Evolutionary conservation across 2,888 invertebrate genomes (phyloP).

Genomic region (Autographa gamma): DNA sequence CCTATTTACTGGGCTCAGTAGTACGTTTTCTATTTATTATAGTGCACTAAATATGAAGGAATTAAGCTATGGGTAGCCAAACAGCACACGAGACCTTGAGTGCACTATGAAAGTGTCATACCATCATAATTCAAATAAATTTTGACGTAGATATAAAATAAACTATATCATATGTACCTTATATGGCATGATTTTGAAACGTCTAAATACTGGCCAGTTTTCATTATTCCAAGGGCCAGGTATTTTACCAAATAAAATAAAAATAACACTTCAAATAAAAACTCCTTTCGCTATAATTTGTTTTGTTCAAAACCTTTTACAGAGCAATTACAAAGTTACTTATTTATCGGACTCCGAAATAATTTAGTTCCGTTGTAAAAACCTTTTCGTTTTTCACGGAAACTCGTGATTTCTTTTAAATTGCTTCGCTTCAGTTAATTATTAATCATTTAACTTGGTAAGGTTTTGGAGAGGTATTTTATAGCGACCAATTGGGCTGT

Average conservation of each 20-base stretch:
- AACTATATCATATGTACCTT: too few species aligned
- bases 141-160: too few species aligned
- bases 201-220: too few species aligned
- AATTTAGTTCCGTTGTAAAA: constrained; percentile 44
- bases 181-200: too few species aligned
- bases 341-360: constrained; percentile 48
- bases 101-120: too few species aligned
- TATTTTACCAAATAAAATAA: constrained; percentile 7
- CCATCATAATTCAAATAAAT: too few species aligned
- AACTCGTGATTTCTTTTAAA: constrained; percentile 54
- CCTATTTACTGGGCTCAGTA: too few species aligned
- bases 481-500: not conserved
- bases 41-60: too few species aligned
- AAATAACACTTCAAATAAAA: constrained; percentile 31
- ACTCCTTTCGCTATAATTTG: constrained; percentile 54
- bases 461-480: not conserved
- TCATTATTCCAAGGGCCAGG: too few species aligned
- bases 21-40: too few species aligned
- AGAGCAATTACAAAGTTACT: constrained; percentile 59
- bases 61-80: too few species aligned
- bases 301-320: constrained; percentile 57
- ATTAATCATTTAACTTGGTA: constrained; percentile 6
- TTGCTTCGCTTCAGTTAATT: constrained; percentile 49
- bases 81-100: too few species aligned
- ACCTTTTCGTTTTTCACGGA: constrained; percentile 22